Base-by-base conservation (phyloP, 2,113 vertebrate species). In the Dicentrarchus labrax region DNA sequence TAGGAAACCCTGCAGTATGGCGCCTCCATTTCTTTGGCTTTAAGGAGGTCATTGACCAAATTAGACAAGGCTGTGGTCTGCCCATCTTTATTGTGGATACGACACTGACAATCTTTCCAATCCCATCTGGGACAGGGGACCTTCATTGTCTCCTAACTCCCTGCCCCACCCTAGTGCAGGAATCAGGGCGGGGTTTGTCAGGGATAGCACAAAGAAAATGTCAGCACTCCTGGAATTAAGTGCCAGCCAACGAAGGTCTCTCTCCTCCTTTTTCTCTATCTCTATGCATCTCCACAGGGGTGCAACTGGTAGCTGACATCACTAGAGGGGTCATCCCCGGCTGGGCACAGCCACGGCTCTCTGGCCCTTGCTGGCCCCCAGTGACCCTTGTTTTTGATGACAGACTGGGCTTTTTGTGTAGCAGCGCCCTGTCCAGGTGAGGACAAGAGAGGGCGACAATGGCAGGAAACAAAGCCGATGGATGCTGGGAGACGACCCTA, bases 351-450 rank as follows among this genome's bases (percentile, higher is more conserved):
- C 86, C 75, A 85, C 56, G 24, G 71, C 76, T 72, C 88, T 89
- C 53, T 78, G 88, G 85, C 84, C 92, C 75, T 60, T 30, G 65
- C 61, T 88, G 80, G 88, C 82, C 95, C 75, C 82, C 77, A 80
- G 60, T 95, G 95, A 96, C 95, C 92, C 88, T 80, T 57, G 82
- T 84, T 92, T 92, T 88, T 93, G 94, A 95, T 95, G 94, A 95
- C 93, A 94, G 94, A 91, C 94, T 77, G 69, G 82, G 85, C 64
- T 82, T 86, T 94, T 94, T 95, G 92, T 93, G 80, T 60, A 19
- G 67, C 79, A 74, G 71, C 15, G 39, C 86, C 84, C 88, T 86
- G 91, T 86, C 89, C 93, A 96, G 95, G 96, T 96, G 95, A 96
- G 92, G 90, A 94, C 91, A 86, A 91, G 80, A 86, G 84, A 88